Percentiles rank a stretch among this genome's conserved stretches.
Evolutionary conservation across 1,140 invertebrate genomes (phyloP).

Genomic region (Drosophila auraria): DNA sequence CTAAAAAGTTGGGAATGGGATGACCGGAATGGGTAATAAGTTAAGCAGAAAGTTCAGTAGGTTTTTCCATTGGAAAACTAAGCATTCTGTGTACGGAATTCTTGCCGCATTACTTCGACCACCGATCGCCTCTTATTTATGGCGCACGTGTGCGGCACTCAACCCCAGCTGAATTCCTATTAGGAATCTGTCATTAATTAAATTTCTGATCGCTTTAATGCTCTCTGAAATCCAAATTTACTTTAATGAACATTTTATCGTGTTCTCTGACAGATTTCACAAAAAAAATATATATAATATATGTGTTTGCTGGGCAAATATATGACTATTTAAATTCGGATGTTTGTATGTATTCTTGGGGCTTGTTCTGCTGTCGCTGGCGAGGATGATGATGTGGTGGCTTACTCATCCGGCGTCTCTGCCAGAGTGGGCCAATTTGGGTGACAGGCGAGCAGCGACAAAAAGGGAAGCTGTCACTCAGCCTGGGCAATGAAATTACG

Average conservation of each 20-base stretch:
- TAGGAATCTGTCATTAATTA: conserved; percentile 2
- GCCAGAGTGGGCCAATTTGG: conserved; percentile 50
- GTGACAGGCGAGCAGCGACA: conserved; percentile 27
- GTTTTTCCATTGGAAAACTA: background rate
- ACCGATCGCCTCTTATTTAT: background rate
- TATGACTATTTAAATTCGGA: conserved; percentile 36
- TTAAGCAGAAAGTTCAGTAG: conserved; percentile 7
- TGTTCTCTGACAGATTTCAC: conserved; percentile 13
- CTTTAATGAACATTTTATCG: conserved; percentile 35
- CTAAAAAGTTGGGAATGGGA: background rate
- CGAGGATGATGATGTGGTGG: background rate
- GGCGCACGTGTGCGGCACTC: conserved; percentile 11
- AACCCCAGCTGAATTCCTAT: conserved; percentile 12
- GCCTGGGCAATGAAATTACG: conserved; percentile 20
- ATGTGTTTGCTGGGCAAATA: conserved; percentile 27
- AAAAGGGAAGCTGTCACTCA: conserved; percentile 58
- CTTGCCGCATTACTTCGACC: background rate
- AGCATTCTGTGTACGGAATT: too few relatives aligned
- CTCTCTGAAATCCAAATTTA: conserved; percentile 17
- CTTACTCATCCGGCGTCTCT: conserved; percentile 43
- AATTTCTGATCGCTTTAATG: conserved; percentile 1
- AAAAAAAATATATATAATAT: background rate
- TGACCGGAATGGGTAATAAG: background rate
- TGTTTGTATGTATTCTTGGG: conserved; percentile 31
- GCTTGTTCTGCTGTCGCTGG: conserved; percentile 38